Conservation (phyloP, 2,113 vertebrate genomes). For the Hirundichthys speculiger region DNA sequence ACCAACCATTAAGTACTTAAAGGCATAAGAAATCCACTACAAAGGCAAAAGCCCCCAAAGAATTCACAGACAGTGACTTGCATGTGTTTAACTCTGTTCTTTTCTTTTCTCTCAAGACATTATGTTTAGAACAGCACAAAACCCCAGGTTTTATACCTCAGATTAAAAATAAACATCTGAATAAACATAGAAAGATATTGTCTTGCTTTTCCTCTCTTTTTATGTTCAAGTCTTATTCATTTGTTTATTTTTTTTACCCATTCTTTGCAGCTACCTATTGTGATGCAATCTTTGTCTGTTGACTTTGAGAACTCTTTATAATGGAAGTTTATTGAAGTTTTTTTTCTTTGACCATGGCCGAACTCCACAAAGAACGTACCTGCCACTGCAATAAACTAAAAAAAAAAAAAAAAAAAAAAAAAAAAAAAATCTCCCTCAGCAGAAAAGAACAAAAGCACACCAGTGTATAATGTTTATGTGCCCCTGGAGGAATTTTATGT, state of each 20-base stretch:
- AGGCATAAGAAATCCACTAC: neutral
- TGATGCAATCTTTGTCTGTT: slow-evolving; percentile 12
- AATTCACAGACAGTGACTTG: neutral
- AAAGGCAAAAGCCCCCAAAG: neutral
- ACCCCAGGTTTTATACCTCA: no score
- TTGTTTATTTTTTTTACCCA: slow-evolving; percentile 10
- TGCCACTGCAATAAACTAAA: neutral
- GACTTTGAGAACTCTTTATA: slow-evolving; percentile 8
- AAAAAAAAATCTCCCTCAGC: neutral
- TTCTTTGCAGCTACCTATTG: slow-evolving; percentile 13
- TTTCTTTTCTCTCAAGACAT: neutral
- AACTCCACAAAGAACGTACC: neutral
- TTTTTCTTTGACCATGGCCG: neutral
- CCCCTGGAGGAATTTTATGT: no score
- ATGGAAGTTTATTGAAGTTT: neutral
- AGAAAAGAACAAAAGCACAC: no score
- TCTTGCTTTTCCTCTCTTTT: neutral
- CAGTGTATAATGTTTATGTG: no score
- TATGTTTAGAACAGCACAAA: neutral
- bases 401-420: neutral
- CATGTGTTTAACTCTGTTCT: no score
- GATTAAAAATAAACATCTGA: no score
- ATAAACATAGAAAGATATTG: neutral
- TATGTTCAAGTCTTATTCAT: neutral
- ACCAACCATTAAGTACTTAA: slow-evolving; percentile 27